These are phyloP conservation scores for Eupithecia inturbata DNA, from an alignment of 2,888 invertebrate genomes.

Conservation along the genomic window DNA sequence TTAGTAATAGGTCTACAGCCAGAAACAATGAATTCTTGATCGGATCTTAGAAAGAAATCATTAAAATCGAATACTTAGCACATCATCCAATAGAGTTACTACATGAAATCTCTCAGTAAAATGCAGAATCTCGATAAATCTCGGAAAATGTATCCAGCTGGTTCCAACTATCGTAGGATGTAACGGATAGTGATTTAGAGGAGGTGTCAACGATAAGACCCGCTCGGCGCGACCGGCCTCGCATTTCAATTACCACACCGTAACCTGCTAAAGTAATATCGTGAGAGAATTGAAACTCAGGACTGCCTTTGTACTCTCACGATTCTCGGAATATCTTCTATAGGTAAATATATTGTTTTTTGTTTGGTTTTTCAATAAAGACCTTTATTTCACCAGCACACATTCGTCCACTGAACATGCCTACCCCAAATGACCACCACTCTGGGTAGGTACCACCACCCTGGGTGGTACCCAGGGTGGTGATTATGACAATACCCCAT, in stretches of 20 bases:
- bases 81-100: neutral
- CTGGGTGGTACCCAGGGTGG: too few species aligned
- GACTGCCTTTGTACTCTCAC: neutral
- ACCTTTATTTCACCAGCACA: neutral
- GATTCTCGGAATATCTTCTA: neutral
- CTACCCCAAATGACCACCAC: too few species aligned
- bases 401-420: too few species aligned
- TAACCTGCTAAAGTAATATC: constrained; percentile 18
- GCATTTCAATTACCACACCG: constrained; percentile 37
- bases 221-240: constrained; percentile 27
- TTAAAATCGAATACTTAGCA: neutral
- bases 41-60: neutral
- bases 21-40: neutral
- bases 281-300: constrained; percentile 21
- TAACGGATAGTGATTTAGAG: constrained; percentile 43
- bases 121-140: constrained; percentile 27
- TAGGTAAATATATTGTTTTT: neutral
- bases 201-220: constrained; percentile 46
- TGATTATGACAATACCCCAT: too few species aligned
- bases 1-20: too few species aligned
- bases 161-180: constrained; percentile 36
- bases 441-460: too few species aligned
- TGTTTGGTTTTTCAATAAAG: neutral
- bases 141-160: constrained; percentile 31
- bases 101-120: neutral